Percentiles rank a stretch among this genome's conserved stretches.
phyloP scores from a whole-genome alignment of 2,888 invertebrate species.

The Notocelia uddmanniana region DNA sequence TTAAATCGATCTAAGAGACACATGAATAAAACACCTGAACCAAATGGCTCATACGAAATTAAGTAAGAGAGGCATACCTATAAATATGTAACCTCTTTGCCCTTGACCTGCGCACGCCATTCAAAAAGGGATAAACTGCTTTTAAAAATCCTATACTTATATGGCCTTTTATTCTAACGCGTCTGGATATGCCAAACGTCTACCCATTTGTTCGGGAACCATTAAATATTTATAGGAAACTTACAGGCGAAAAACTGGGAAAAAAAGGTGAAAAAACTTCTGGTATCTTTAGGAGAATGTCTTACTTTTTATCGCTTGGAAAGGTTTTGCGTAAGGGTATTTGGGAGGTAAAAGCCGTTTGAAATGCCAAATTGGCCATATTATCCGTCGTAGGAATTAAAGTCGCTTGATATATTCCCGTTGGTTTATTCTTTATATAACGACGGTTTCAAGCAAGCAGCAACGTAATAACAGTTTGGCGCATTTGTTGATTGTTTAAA shows the following conservation, averaged over 20 bases:
- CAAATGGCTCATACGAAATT: conserved; percentile 16
- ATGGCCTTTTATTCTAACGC: not conserved
- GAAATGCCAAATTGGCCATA: not conserved
- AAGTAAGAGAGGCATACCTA: not conserved
- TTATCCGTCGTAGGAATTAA: not conserved
- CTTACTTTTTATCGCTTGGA: conserved; percentile 18
- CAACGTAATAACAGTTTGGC: no score
- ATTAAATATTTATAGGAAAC: conserved; percentile 45
- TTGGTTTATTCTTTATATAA: no score
- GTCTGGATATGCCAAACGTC: conserved; percentile 7
- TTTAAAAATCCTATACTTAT: not conserved
- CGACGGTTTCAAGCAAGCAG: no score
- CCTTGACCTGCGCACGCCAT: conserved; percentile 13
- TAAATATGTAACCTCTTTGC: conserved; percentile 1
- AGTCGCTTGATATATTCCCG: no score
- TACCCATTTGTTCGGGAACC: conserved; percentile 19
- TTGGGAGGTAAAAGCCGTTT: not conserved
- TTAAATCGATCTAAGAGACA: conserved; percentile 18
- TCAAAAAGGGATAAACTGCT: not conserved
- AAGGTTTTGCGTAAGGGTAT: not conserved
- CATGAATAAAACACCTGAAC: conserved; percentile 20
- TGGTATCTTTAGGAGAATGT: conserved; percentile 7
- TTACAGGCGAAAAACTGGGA: conserved; percentile 29
- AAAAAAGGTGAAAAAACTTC: conserved; percentile 31
- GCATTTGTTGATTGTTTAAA: no score